These are phyloP conservation scores for Semotilus atromaculatus DNA, from an alignment of 2,797 vertebrate species.

Conservation along the genomic window DNA sequence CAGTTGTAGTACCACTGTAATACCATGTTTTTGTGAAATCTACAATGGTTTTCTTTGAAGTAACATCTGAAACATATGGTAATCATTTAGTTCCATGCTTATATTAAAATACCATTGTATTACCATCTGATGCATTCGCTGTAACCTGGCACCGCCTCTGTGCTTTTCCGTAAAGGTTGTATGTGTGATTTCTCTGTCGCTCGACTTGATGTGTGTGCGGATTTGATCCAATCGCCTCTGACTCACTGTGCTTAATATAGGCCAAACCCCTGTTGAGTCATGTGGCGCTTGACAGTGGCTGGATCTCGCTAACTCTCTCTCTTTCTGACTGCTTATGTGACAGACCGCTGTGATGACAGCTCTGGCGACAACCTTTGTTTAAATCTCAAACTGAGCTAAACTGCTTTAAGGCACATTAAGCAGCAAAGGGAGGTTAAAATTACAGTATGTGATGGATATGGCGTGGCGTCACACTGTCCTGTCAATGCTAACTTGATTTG, in stretches of 20 bases:
- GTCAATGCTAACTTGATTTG: conserved; percentile 17
- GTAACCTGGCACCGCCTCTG: not conserved
- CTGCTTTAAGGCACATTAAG: not conserved
- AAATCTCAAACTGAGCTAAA: not conserved
- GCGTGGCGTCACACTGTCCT: not conserved
- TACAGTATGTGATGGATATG: not conserved
- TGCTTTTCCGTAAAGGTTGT: not conserved
- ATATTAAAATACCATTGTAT: not conserved
- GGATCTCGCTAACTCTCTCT: conserved; percentile 11
- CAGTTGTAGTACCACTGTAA: not conserved
- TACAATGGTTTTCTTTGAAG: no score
- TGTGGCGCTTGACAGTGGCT: conserved; percentile 1
- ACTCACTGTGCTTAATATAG: conserved; percentile 49
- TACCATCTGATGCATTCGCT: not conserved
- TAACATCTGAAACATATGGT: not conserved
- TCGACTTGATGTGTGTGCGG: not conserved
- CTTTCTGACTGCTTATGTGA: not conserved
- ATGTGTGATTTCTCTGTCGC: conserved; percentile 10
- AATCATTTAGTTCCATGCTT: not conserved
- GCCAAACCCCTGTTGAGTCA: conserved; percentile 42
- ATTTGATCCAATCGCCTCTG: conserved; percentile 10
- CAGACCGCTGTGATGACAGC: conserved; percentile 5
- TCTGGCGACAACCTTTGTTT: conserved; percentile 3
- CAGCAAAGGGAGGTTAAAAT: not conserved
- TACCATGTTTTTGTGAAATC: not conserved